Conservation (phyloP, 2,113 vertebrate species). For the Mesembrinibis cayennensis region DNA sequence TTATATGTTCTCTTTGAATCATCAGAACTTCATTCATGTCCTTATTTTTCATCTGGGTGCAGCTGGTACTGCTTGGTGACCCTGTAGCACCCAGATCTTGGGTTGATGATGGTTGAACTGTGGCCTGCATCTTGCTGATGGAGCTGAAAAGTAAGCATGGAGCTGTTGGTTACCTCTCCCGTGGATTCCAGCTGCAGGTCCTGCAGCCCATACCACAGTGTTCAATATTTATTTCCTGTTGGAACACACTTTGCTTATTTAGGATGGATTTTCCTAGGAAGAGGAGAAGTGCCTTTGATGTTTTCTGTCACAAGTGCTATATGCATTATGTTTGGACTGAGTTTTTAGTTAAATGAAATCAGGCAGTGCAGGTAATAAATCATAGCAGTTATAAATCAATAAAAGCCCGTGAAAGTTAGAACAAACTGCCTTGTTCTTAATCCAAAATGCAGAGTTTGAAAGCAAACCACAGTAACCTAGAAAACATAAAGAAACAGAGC, state of each 20-base stretch:
- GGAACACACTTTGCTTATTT: background rate
- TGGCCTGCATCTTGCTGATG: background rate
- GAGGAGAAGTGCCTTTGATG: background rate
- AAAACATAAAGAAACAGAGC: background rate
- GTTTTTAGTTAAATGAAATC: conserved; percentile 26
- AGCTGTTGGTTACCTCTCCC: background rate
- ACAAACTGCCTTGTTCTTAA: conserved; percentile 3
- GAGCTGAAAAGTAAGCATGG: background rate
- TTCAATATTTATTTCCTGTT: background rate
- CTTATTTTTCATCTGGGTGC: background rate
- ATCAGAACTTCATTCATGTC: background rate
- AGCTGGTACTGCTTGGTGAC: background rate
- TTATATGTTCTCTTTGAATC: background rate
- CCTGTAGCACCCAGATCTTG: background rate
- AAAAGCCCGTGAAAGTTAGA: background rate
- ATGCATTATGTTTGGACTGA: background rate
- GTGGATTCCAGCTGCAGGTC: background rate
- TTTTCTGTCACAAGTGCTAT: background rate
- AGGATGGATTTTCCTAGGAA: conserved; percentile 2
- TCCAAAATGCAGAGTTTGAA: background rate
- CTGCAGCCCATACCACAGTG: background rate
- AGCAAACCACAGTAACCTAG: background rate
- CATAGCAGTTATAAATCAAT: conserved; percentile 20
- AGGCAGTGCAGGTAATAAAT: conserved; percentile 30
- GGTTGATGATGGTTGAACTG: background rate